Evolutionary conservation across 2,797 vertebrate species (phyloP), one percentile per base, ranked within the genome.

Genomic region (Scomberomorus guttatus): DNA sequence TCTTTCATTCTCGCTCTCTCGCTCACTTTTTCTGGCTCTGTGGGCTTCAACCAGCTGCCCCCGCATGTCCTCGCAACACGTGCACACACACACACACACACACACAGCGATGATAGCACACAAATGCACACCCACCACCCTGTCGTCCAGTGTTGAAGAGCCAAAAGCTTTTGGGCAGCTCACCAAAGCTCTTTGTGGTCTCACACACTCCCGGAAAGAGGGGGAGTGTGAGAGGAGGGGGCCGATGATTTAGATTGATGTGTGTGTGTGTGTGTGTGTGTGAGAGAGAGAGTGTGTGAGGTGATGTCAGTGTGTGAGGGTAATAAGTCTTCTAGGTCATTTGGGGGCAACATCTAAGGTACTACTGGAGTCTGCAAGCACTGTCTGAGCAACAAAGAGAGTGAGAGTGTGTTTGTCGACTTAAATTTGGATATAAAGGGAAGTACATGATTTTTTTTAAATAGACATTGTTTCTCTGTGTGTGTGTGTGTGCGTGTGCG

Each of bases 121-220:
- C 62, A 46, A 77, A 75, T 17, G 50, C 82, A 90, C 83, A 68
- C 89, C 85, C 86, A 79, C 84, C 83, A 73, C 72, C 79, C 70
- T 73, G 81, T 73, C 80, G 82, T 89, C 90, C 84, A 82, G 77
- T 79, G 80, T 71, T 56, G 37, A 83, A 72, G 72, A 86, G 88
- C 83, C 88, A 86, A 81, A 88, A 84, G 84, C 83, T 89, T 83
- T 90, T 42, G 81, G 84, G 91, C 87, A 75, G 90, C 79, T 86
- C 80, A 89, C 90, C 89, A 92, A 85, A 88, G 86, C 85, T 86
- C 85, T 92, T 81, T 91, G 89, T 85, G 88, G 83, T 87, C 77
- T 87, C 67, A 68, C 83, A 80, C 76, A 60, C 86, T 87, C 78
- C 84, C 83, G 84, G 83, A 89, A 87, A 82, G 63, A 75, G 85